Base-by-base conservation (phyloP, 2,888 invertebrate genomes). In the Rapana venosa region DNA sequence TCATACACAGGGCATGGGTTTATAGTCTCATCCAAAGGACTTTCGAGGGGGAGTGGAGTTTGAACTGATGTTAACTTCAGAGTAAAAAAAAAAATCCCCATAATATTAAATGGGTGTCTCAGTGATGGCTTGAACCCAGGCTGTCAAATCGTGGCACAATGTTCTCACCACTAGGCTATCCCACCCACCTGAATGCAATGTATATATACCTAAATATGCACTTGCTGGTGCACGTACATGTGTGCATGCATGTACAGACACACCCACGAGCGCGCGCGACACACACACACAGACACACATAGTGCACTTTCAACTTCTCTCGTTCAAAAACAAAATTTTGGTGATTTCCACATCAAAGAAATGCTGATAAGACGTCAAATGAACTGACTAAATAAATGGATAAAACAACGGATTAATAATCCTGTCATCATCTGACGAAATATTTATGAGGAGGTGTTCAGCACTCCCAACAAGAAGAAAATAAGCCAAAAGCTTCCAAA, bases 381-480 rank as follows among this genome's bases (percentile, higher is more conserved):
- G n/a, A 47, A 47, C 8, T 47, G 47, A 47, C n/a, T 47, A 47
- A 47, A 47, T 47, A 47, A 47, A 47, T 47, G n/a, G n/a, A n/a
- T n/a, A 47, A 8, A 47, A 47, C 47, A 47, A 74, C 1, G n/a
- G 74, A 74, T 74, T 74, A n/a, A 11, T 74, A 74, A 74, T 26
- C 26, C n/a, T 74, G n/a, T n/a, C n/a, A n/a, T 74, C 74, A 74
- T n/a, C 11, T 74, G 74, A 74, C 74, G n/a, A 30, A n/a, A 74
- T 74, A 74, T 74, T 74, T 74, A 74, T n/a, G 74, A 74, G 74
- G 74, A 74, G 26, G n/a, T n/a, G 30, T n/a, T 74, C 74, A 26
- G 74, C 74, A 6, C n/a, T 61, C 61, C 61, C 22, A 20, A 20
- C 22, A 20, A 20, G 13, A 61, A 22, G 20, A 61, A 61, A 61